phyloP scores from a whole-genome alignment of 2,888 invertebrate genomes.

The Blastobasis lacticolella region DNA sequence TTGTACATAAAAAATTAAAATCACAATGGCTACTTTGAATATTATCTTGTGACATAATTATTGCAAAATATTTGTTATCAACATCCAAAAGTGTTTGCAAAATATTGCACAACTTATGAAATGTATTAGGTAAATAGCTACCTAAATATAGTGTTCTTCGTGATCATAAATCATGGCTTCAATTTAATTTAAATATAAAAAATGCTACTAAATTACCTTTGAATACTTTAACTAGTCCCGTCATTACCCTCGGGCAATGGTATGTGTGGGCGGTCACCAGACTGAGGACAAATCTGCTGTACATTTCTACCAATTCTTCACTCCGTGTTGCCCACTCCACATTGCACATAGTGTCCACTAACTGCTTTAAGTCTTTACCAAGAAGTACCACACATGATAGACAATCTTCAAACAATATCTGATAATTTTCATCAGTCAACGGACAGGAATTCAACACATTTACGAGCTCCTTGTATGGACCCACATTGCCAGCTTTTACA shows the following conservation, averaged over 20 bases:
- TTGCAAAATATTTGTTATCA: too few relatives aligned
- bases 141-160: too few relatives aligned
- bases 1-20: constrained; percentile 9
- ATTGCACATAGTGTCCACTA: constrained; percentile 50
- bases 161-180: too few relatives aligned
- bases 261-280: constrained; percentile 64
- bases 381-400: constrained; percentile 52
- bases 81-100: too few relatives aligned
- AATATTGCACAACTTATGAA: too few relatives aligned
- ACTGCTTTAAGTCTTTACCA: constrained; percentile 47
- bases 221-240: constrained; percentile 47
- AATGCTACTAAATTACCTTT: constrained; percentile 38
- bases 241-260: constrained; percentile 53
- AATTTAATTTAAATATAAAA: too few relatives aligned
- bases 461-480: constrained; percentile 61
- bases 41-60: too few relatives aligned
- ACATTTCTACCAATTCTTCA: constrained; percentile 44
- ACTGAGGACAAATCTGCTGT: constrained; percentile 45
- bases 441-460: constrained; percentile 56
- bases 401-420: constrained; percentile 53
- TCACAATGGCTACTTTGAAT: not conserved
- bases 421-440: constrained; percentile 57
- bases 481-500: constrained; percentile 43
- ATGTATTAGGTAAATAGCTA: too few relatives aligned
- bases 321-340: constrained; percentile 51